These are phyloP conservation scores for Dynastes hyllus DNA, from an alignment of 2,888 invertebrate species.

Conservation along the genomic window DNA sequence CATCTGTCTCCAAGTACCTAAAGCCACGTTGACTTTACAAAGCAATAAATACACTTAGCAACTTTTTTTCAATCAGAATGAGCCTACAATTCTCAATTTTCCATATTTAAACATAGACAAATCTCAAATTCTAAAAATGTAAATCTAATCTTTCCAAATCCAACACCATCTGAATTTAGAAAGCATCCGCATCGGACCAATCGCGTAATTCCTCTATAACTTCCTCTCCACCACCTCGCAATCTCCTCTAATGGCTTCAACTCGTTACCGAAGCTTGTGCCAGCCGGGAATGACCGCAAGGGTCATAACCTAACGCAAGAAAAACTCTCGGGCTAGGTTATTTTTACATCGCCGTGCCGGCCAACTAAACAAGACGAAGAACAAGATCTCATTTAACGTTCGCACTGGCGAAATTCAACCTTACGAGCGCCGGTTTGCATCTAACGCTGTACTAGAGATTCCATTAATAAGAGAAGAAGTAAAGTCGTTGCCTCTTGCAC, in stretches of 20 bases:
- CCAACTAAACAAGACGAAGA: conserved; percentile 39
- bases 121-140: too few relatives aligned
- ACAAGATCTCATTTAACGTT: conserved; percentile 35
- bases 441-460: conserved; percentile 27
- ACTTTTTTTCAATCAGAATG: too few relatives aligned
- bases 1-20: too few relatives aligned
- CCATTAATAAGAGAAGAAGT: conserved; percentile 52
- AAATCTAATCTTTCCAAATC: too few relatives aligned
- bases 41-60: too few relatives aligned
- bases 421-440: not conserved
- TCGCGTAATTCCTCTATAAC: not conserved
- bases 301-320: conserved; percentile 52
- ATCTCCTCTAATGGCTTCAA: too few relatives aligned
- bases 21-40: too few relatives aligned
- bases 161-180: too few relatives aligned
- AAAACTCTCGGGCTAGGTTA: conserved; percentile 53
- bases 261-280: not conserved
- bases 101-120: too few relatives aligned
- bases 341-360: conserved; percentile 50
- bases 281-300: conserved; percentile 12
- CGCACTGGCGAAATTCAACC: not conserved
- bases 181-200: too few relatives aligned
- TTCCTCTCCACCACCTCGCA: not conserved
- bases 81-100: too few relatives aligned
- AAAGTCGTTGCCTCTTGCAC: conserved; percentile 45